phyloP scores from a whole-genome alignment of 2,888 invertebrate genomes.

The Ferdinandea cuprea region DNA sequence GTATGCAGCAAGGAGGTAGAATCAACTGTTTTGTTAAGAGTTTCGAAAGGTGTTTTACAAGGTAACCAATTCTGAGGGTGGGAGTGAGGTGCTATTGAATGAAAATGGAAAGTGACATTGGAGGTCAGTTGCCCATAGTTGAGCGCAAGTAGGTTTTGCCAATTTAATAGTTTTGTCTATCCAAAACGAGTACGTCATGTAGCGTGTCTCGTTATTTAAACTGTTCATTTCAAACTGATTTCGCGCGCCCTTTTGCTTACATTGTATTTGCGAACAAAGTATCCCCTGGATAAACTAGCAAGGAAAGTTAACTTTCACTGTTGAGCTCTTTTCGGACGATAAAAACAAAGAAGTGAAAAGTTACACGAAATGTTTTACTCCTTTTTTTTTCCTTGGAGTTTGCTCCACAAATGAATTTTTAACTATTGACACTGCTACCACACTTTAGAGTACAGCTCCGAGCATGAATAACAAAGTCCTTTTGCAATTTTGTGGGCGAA shows the following conservation, averaged over 20 bases:
- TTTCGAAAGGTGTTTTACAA: constrained; percentile 3
- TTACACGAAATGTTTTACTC: not conserved
- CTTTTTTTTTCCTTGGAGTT: constrained; percentile 4
- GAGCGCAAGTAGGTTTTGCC: not conserved
- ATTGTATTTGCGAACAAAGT: too few relatives aligned
- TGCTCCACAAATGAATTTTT: constrained; percentile 24
- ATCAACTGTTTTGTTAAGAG: constrained; percentile 9
- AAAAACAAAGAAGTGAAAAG: too few relatives aligned
- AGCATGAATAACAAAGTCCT: not conserved
- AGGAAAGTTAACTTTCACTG: too few relatives aligned
- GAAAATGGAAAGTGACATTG: constrained; percentile 43
- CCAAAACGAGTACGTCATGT: too few relatives aligned
- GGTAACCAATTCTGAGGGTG: constrained; percentile 2
- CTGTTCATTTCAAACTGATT: too few relatives aligned
- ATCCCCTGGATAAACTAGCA: too few relatives aligned
- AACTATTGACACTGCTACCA: constrained; percentile 21
- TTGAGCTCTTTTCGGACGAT: too few relatives aligned
- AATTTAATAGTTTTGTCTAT: too few relatives aligned
- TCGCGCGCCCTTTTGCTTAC: too few relatives aligned
- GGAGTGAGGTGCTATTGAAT: not conserved
- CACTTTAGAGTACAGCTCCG: not conserved
- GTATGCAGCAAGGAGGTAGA: not conserved
- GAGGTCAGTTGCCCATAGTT: constrained; percentile 20
- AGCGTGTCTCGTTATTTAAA: too few relatives aligned
- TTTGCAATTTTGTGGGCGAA: not conserved